A percentile compares a stretch with the other conserved stretches of the same genome.
phyloP scores from a whole-genome alignment of 2,888 invertebrate genomes.

The Heliconius ismenius region DNA sequence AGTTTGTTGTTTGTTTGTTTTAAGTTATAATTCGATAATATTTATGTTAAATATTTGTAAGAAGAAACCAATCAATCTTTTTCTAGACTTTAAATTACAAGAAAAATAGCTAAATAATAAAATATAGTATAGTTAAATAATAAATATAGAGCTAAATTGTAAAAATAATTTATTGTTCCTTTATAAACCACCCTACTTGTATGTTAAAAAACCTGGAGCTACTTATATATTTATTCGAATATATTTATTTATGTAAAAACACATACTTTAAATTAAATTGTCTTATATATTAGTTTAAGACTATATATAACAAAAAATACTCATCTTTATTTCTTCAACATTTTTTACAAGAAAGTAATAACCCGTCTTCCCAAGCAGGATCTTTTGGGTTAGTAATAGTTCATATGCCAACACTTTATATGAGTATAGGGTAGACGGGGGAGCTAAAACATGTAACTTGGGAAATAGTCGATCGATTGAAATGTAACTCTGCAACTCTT shows the following conservation, averaged over 20 bases:
- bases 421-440: not conserved
- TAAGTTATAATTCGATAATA: too few relatives aligned
- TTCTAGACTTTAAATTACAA: too few relatives aligned
- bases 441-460: not conserved
- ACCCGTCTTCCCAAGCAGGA: not conserved
- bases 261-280: not conserved
- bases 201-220: not conserved
- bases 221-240: not conserved
- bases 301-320: not conserved
- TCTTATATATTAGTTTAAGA: not conserved
- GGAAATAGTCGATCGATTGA: not conserved
- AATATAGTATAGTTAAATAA: too few relatives aligned
- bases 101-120: too few relatives aligned
- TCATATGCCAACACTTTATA: not conserved
- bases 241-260: not conserved
- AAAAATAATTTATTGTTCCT: too few relatives aligned
- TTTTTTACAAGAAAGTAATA: not conserved
- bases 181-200: not conserved
- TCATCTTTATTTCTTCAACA: not conserved
- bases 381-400: not conserved
- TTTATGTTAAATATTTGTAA: too few relatives aligned
- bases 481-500: constrained; percentile 5
- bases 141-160: too few relatives aligned
- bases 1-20: too few relatives aligned
- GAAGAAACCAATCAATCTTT: too few relatives aligned